Percentiles rank a stretch among this genome's conserved stretches.
These are phyloP conservation scores for Saccostrea cuccullata DNA, from an alignment of 1,140 invertebrate species.

Conservation along the genomic window DNA sequence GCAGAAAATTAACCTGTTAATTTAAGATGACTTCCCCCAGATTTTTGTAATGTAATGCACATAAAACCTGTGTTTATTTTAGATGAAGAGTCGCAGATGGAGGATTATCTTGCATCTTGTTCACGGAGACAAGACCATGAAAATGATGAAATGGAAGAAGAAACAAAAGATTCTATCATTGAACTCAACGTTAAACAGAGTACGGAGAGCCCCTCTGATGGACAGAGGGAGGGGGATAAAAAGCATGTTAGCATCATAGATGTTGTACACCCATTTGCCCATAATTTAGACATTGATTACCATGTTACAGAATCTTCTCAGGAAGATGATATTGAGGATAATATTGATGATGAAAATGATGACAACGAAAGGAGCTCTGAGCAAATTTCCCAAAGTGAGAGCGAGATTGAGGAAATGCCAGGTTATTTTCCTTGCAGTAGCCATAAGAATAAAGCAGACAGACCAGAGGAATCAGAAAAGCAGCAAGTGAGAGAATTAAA, in stretches of 20 bases:
- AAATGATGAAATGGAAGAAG: not conserved
- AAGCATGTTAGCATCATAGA: slow-evolving; percentile 4
- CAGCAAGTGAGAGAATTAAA: not conserved
- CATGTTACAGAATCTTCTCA: not conserved
- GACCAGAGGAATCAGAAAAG: not conserved
- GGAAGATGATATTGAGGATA: not conserved
- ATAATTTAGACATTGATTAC: not conserved
- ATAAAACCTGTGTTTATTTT: not conserved
- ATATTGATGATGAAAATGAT: not conserved
- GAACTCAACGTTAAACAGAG: not conserved
- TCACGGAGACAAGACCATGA: not conserved
- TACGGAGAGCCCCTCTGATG: not conserved
- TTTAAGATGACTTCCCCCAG: no score
- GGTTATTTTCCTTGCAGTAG: not conserved
- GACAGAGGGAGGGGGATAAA: not conserved
- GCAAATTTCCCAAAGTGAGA: not conserved
- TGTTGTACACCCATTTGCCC: not conserved
- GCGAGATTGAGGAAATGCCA: not conserved
- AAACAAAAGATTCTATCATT: not conserved
- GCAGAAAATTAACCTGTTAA: no score
- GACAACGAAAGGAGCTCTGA: not conserved
- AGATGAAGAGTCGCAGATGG: not conserved
- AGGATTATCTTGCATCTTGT: not conserved
- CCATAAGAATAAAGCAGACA: not conserved
- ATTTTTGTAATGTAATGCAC: not conserved